These are phyloP conservation scores for Ciconia stormi DNA, from an alignment of 2,113 vertebrate species.

Conservation along the genomic window DNA sequence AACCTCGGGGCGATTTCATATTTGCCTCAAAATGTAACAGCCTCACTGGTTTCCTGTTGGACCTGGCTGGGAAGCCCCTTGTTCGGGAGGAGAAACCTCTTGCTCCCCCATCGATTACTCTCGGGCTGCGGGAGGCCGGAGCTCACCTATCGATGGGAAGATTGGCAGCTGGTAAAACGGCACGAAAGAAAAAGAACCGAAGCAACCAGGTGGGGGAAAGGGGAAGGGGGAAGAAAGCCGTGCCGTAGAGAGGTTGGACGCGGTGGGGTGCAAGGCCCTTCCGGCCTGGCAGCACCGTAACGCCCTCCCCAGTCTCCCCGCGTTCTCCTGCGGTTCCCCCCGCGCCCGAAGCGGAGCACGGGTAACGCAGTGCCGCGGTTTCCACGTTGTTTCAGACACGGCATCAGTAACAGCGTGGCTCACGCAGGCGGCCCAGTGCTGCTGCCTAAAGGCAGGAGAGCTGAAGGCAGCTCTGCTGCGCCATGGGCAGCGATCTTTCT, in stretches of 20 bases:
- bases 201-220: accelerated
- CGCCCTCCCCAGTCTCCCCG: accelerated
- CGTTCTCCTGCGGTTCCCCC: neutral
- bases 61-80: conserved; percentile 8
- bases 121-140: neutral
- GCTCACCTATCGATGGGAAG: neutral
- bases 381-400: accelerated
- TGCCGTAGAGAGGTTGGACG: neutral
- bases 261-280: neutral
- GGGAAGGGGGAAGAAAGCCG: too few relatives aligned
- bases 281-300: neutral
- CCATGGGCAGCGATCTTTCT: accelerated
- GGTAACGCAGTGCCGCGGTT: neutral
- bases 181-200: neutral
- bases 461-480: neutral
- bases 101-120: conserved; percentile 45
- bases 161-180: neutral
- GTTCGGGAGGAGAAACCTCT: conserved; percentile 35
- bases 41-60: conserved; percentile 16
- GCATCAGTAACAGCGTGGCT: neutral
- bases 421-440: accelerated
- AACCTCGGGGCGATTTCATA: neutral
- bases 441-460: neutral
- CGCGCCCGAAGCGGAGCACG: accelerated
- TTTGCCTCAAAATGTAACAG: conserved; percentile 25